Evolutionary conservation across 2,797 vertebrate species (phyloP).

Genomic region (Tauraco hartlaubi): DNA sequence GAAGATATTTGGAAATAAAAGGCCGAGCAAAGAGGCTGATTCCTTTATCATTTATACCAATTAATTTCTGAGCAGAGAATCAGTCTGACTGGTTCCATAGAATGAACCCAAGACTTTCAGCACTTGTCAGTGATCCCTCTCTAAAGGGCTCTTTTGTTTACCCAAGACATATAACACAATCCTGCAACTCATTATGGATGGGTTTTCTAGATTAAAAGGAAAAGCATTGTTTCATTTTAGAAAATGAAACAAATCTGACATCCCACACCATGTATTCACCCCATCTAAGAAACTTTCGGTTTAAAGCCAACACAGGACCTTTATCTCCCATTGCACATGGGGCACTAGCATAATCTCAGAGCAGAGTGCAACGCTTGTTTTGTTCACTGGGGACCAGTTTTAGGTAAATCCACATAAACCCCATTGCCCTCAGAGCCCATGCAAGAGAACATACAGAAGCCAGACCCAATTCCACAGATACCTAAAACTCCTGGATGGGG

Average conservation of each 20-base stretch:
- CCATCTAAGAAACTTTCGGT: background rate
- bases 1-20: constrained; percentile 1
- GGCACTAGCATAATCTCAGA: background rate
- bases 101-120: background rate
- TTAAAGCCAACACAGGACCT: background rate
- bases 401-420: background rate
- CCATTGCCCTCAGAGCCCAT: background rate
- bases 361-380: background rate
- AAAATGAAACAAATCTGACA: constrained; percentile 42
- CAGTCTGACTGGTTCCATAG: background rate
- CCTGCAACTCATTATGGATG: background rate
- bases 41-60: constrained; percentile 30
- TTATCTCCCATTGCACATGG: background rate
- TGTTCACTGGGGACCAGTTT: background rate
- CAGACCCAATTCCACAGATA: background rate
- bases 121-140: background rate
- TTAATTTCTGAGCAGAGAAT: background rate
- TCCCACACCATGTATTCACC: background rate
- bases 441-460: background rate
- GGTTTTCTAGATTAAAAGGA: constrained; percentile 16
- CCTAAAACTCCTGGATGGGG: background rate
- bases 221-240: background rate
- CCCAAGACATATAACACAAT: background rate
- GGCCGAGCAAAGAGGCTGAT: background rate
- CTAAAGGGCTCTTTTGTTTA: background rate